Evolutionary conservation across 2,888 invertebrate genomes (phyloP).

Genomic region (Shargacucullia verbasci): DNA sequence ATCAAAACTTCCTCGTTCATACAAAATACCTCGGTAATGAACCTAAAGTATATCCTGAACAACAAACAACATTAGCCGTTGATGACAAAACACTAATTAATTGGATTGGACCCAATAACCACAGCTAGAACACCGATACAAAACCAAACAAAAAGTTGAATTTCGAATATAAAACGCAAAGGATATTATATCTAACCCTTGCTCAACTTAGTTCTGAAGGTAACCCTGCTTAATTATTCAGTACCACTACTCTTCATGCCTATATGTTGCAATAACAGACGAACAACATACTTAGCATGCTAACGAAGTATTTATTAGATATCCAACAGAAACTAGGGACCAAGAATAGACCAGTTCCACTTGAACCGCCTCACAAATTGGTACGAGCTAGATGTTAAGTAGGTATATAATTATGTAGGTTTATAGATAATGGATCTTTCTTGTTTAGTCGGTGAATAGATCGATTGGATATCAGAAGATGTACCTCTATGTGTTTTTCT

Average conservation of each 20-base stretch:
- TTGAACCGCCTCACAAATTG: slow-evolving; percentile 16
- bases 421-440: slow-evolving; percentile 13
- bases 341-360: slow-evolving; percentile 24
- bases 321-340: slow-evolving; percentile 22
- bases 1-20: too few relatives aligned
- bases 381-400: neutral
- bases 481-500: too few relatives aligned
- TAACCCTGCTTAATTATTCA: slow-evolving; percentile 34
- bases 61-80: too few relatives aligned
- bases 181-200: slow-evolving; percentile 7
- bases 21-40: too few relatives aligned
- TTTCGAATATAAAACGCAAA: slow-evolving; percentile 17
- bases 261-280: slow-evolving; percentile 37
- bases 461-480: neutral
- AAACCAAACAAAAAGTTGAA: neutral
- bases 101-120: too few relatives aligned
- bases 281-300: slow-evolving; percentile 42
- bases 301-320: slow-evolving; percentile 39
- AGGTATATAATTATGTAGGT: neutral
- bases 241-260: slow-evolving; percentile 32
- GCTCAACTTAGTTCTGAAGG: slow-evolving; percentile 16
- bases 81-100: too few relatives aligned
- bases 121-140: slow-evolving; percentile 2
- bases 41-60: too few relatives aligned
- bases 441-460: slow-evolving; percentile 27